Percentiles rank a stretch among this genome's conserved stretches.
Conservation (phyloP, 1,140 invertebrate species). For the Paralvinella palmiformis region DNA sequence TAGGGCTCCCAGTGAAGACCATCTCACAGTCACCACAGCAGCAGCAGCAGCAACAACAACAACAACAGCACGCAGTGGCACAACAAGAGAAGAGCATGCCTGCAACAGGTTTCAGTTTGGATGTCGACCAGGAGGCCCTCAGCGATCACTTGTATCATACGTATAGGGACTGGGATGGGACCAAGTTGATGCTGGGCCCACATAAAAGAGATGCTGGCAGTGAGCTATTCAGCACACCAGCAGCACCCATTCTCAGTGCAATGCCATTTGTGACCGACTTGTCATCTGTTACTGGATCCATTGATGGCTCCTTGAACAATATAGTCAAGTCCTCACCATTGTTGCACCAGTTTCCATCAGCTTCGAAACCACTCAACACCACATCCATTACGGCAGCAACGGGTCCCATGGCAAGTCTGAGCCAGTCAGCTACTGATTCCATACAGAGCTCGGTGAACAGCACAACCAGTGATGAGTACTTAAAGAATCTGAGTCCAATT, state of each 20-base stretch:
- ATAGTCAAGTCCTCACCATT: neutral
- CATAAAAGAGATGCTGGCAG: neutral
- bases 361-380: constrained; percentile 16
- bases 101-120: neutral
- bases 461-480: no score
- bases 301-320: neutral
- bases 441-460: no score
- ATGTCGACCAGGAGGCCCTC: constrained; percentile 28
- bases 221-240: neutral
- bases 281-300: neutral
- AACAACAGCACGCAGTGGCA: neutral
- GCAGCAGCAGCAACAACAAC: neutral
- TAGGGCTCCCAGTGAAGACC: neutral
- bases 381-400: no score
- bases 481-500: no score
- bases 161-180: constrained; percentile 46
- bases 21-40: neutral
- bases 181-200: neutral
- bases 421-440: no score
- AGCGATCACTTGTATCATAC: constrained; percentile 44
- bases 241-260: neutral
- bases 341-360: constrained; percentile 18
- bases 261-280: neutral
- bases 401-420: no score
- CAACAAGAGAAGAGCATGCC: neutral